Evolutionary conservation across 2,888 invertebrate genomes (phyloP).

Genomic region (Mylabris sibirica): DNA sequence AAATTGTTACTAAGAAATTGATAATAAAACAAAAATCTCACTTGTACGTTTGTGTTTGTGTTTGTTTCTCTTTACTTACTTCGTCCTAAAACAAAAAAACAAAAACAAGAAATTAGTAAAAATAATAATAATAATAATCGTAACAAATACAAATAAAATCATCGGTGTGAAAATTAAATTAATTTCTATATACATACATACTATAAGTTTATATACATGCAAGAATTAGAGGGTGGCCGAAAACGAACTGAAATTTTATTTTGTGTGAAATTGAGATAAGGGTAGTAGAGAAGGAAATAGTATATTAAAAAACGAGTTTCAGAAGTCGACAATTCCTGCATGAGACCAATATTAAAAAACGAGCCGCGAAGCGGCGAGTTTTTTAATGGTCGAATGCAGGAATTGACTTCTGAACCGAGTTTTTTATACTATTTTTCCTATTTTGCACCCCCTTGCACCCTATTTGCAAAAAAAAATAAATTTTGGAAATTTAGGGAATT

Average conservation of each 20-base stretch:
- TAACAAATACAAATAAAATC: slow-evolving; percentile 31
- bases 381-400: no score
- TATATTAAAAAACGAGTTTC: no score
- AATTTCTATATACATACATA: slow-evolving; percentile 20
- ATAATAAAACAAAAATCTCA: slow-evolving; percentile 16
- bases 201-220: no score
- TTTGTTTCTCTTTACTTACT: slow-evolving; percentile 57
- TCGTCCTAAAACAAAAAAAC: slow-evolving; percentile 62
- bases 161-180: slow-evolving; percentile 28
- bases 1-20: background rate
- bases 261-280: slow-evolving; percentile 44
- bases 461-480: no score
- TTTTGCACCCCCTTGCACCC: no score
- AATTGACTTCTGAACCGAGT: no score
- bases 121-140: slow-evolving; percentile 28
- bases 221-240: slow-evolving; percentile 14
- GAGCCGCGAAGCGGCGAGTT: no score
- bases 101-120: slow-evolving; percentile 56
- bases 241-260: slow-evolving; percentile 35
- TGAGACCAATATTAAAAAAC: no score
- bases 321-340: no score
- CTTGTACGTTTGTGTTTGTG: slow-evolving; percentile 4
- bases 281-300: slow-evolving; percentile 24
- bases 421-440: no score
- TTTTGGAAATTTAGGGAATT: no score